These are phyloP conservation scores for Athrips mouffetella DNA, from an alignment of 2,888 invertebrate species.

Conservation along the genomic window DNA sequence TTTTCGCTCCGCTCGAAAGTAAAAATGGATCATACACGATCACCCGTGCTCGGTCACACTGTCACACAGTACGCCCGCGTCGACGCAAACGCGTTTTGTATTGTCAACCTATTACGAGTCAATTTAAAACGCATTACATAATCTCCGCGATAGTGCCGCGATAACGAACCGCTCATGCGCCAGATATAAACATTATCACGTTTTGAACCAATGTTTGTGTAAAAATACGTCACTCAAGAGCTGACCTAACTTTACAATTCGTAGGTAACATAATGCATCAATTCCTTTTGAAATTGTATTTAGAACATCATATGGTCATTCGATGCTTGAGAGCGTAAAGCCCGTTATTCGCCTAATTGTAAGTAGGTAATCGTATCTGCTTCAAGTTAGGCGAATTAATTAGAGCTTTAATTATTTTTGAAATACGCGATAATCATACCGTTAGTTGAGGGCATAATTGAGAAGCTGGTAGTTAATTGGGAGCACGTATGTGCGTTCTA, in stretches of 20 bases:
- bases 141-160: slow-evolving; percentile 38
- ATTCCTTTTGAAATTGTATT: too few relatives aligned
- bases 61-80: slow-evolving; percentile 17
- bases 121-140: slow-evolving; percentile 50
- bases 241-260: background rate
- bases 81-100: slow-evolving; percentile 36
- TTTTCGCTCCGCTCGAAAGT: too few relatives aligned
- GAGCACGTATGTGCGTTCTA: background rate
- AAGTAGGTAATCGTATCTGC: too few relatives aligned
- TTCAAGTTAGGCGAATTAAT: too few relatives aligned
- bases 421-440: background rate
- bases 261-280: too few relatives aligned
- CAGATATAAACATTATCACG: slow-evolving; percentile 33
- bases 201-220: slow-evolving; percentile 3
- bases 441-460: background rate
- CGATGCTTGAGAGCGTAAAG: background rate
- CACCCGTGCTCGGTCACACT: too few relatives aligned
- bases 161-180: slow-evolving; percentile 29
- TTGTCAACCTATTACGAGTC: slow-evolving; percentile 57
- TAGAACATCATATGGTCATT: background rate
- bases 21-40: too few relatives aligned
- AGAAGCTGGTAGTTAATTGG: background rate
- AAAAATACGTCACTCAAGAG: slow-evolving; percentile 1
- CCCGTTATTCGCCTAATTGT: slow-evolving; percentile 5
- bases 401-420: slow-evolving; percentile 1